Evolutionary conservation across 2,888 invertebrate species (phyloP), one percentile per base, ranked within the genome.

Genomic region (Thymelicus lineola): DNA sequence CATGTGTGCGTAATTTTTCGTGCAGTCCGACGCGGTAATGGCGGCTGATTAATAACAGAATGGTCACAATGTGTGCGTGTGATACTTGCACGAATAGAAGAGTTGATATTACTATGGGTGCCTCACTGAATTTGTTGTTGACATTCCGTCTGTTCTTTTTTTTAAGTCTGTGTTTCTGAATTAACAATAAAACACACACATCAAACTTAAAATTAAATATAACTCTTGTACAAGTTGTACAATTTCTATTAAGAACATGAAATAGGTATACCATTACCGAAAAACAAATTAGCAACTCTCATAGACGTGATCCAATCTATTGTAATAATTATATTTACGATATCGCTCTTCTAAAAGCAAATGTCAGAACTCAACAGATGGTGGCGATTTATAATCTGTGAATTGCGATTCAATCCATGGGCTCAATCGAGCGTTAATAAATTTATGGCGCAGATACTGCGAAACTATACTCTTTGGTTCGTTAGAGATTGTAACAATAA

Each of bases 341-440:
- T 15, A 67, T 57, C 17, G n/a, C 62, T 58, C 50, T 63, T 48
- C 58, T 14, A 64, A 14, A 57, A 53, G 45, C 68, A 58, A 69
- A 63, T 59, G 57, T 69, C 69, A 69, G 45, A 66, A 46, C 35
- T 69, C 78, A 81, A 84, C 87, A 88, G 84, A 87, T 86, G 86
- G 77, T 75, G 77, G 61, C 58, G 63, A 67, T 78, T 75, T 75
- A 76, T 79, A 76, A 78, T 77, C 76, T 71, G 74, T 70, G 74
- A 75, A 72, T 73, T 73, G 72, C 75, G 75, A 74, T 77, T 76
- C 73, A 74, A 77, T 80, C 78, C 80, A 79, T 79, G 74, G 78
- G 77, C 75, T 81, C 79, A 82, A 83, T 83, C 80, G 82, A 79
- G 76, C 78, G 74, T 75, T 62, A 62, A 73, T 72, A 73, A 79